Evolutionary conservation across 2,113 vertebrate species (phyloP).

Genomic region (Hirundichthys speculiger): DNA sequence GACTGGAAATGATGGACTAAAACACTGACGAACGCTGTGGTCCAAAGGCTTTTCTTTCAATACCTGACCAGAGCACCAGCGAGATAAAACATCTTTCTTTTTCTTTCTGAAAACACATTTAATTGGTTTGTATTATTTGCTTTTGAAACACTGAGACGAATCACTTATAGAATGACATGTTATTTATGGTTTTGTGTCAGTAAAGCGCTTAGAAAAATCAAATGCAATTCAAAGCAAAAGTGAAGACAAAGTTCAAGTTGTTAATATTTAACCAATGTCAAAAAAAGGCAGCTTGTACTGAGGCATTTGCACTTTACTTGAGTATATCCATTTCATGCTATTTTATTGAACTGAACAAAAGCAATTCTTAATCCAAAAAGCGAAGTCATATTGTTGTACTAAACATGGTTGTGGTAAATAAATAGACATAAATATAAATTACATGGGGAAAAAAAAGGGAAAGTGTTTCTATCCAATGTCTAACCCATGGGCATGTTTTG

Average conservation of each 20-base stretch:
- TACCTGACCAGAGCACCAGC: not conserved
- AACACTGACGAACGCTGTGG: not conserved
- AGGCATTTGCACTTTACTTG: not conserved
- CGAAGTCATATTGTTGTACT: no score
- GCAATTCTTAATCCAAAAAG: no score
- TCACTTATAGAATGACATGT: no score
- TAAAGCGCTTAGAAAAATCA: not conserved
- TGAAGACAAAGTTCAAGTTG: no score
- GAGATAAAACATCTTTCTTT: no score
- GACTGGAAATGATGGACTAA: constrained; percentile 5
- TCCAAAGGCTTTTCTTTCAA: not conserved
- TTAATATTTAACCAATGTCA: not conserved
- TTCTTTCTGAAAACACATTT: not conserved
- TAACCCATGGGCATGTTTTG: no score
- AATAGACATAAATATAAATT: no score
- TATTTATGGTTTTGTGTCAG: not conserved
- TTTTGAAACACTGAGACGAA: not conserved
- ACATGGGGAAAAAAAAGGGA: no score
- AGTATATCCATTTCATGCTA: not conserved
- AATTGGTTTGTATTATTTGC: not conserved
- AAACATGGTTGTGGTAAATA: no score
- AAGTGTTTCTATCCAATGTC: no score
- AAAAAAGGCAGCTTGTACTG: not conserved
- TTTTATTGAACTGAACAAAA: not conserved
- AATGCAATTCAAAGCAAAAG: not conserved